Evolutionary conservation across 2,113 vertebrate species (phyloP).

Genomic region (Ceuthmochares aereus): DNA sequence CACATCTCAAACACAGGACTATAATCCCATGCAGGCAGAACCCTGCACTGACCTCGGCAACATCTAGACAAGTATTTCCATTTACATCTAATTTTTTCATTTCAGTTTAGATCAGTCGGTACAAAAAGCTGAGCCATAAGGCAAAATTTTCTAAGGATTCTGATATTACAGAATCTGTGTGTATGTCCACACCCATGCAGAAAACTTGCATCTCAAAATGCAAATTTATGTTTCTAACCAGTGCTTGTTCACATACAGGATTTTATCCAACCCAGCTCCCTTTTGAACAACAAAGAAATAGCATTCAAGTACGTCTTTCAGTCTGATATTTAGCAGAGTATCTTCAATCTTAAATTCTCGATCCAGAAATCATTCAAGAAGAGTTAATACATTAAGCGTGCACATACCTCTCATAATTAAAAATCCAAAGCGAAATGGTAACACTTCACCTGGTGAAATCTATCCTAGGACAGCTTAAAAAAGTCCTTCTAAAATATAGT

Average conservation of each 20-base stretch:
- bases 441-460: slow-evolving; percentile 64
- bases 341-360: background rate
- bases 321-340: background rate
- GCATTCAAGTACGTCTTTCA: background rate
- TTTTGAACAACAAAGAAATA: background rate
- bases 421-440: background rate
- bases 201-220: background rate
- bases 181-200: background rate
- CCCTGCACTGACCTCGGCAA: background rate
- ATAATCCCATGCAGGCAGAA: background rate
- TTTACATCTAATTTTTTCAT: background rate
- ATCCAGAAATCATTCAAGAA: background rate
- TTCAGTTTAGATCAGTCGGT: background rate
- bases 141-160: background rate
- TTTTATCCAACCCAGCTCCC: background rate
- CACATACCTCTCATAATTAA: background rate
- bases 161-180: background rate
- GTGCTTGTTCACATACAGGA: background rate
- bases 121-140: background rate
- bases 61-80: background rate
- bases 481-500: background rate
- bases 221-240: background rate
- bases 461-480: background rate
- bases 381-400: background rate
- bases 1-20: background rate